Evolutionary conservation across 2,888 invertebrate species (phyloP), one percentile per base, ranked within the genome.

Genomic region (Dusona sp.): DNA sequence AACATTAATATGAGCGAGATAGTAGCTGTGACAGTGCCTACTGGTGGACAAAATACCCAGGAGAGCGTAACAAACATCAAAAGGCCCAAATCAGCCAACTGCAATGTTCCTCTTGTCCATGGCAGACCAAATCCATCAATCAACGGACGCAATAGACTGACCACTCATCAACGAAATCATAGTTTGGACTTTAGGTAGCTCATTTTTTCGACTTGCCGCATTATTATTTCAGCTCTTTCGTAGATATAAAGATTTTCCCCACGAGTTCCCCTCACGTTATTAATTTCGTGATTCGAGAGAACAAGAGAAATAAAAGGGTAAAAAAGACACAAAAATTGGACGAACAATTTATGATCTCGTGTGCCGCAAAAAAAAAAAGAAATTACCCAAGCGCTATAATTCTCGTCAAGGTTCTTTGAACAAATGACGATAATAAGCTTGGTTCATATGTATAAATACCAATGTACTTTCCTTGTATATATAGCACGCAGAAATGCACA

Each of bases 111-210:
- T 89, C 95, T 95, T 83, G 96, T 96, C 64, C 96, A 96, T 91
- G 96, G 96, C 88, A 94, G 95, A 87, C 95, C 95, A 86, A 95
- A 94, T 89, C 92, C 94, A 87, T 90, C 94, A 75, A 93, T 94
- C 88, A 95, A 94, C 90, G 93, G 93, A 87, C 95, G 95, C 91
- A 95, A 95, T 87, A 94, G 95, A 92, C 94, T 96, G 90, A 95
- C 95, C 91, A 96, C 95, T 90, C 98, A 98, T 95, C 98, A 98
- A 95, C 96, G 98, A 94, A 98, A 98, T 95, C 96, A 98, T 92
- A 98, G 98, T 94, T 95, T 98, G 94, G 98, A 98, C 95, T 98
- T 98, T 95, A 97, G 98, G 98, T 98, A 95, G 74, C 68, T 70
- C 45, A 54, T 73, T 67, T 29, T 48, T 74, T 25, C 84, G 45